Base-by-base conservation (phyloP, 2,113 vertebrate species). In the Eleginops maclovinus region DNA sequence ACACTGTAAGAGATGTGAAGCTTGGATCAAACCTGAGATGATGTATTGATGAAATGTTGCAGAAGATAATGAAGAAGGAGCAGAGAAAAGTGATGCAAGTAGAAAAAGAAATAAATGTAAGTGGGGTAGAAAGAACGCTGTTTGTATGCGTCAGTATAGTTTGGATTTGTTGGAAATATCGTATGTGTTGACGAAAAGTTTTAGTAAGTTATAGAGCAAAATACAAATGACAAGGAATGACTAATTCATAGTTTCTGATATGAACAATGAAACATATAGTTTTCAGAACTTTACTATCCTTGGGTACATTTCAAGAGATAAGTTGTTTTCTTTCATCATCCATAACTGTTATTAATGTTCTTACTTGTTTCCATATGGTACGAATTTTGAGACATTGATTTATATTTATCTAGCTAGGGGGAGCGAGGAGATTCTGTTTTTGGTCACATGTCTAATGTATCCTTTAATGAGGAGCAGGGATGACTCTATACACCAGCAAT, bases 401-500 rank as follows among this genome's bases (percentile, higher is more conserved):
- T 85, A 67, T 75, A 81, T 88, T 84, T 77, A 65, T 85, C 66
- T 44, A 47, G 51, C 60, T 82, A n/a, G n/a, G n/a, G n/a, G n/a
- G n/a, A n/a, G 65, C 62, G 72, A 56, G 64, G 70, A 63, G 81
- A 65, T 71, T 87, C 72, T 88, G 79, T 81, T 89, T 82, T 81
- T 83, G 85, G 88, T 91, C 90, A 89, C 82, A 90, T 91, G 85
- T 81, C 66, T 67, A 64, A 70, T 84, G 21, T 59, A 58, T 80
- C 68, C 81, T 87, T 84, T 91, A 90, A 91, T 89, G 87, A 79
- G 82, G 78, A 69, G 22, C 72, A 69, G 72, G 68, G 81, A 83
- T 79, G 46, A 81, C 55, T 81, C 75, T 43, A 72, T 76, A 61
- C 68, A 80, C 58, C 71, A 72, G 77, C 65, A 64, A 55, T 8